These are phyloP conservation scores for Calliopsis andreniformis DNA, from an alignment of 1,140 invertebrate species.

Conservation along the genomic window DNA sequence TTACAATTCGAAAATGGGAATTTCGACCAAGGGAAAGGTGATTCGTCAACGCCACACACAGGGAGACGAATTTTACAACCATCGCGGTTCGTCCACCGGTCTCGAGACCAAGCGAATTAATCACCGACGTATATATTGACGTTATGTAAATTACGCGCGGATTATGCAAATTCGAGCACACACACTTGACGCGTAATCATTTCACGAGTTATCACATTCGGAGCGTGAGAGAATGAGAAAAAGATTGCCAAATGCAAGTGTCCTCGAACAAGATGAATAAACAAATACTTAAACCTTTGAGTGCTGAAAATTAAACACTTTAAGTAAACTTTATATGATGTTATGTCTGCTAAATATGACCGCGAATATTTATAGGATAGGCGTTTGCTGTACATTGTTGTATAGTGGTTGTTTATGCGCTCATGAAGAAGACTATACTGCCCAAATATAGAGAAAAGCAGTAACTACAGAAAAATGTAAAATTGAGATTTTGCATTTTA, in stretches of 20 bases:
- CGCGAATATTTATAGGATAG: too few species aligned
- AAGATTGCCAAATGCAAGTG: not conserved
- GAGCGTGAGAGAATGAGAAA: not conserved
- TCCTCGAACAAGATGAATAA: not conserved
- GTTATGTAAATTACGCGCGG: conserved; percentile 23
- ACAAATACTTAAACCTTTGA: conserved; percentile 1
- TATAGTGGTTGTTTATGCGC: too few species aligned
- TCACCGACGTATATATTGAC: conserved; percentile 35
- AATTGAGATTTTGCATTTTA: too few species aligned
- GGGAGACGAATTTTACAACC: conserved; percentile 34
- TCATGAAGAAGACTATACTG: too few species aligned
- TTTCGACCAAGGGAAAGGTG: conserved; percentile 15
- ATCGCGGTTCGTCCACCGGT: conserved; percentile 9
- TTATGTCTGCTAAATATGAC: too few species aligned
- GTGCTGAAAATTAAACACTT: too few species aligned
- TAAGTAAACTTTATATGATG: too few species aligned
- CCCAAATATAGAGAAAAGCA: too few species aligned
- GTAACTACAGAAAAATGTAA: too few species aligned
- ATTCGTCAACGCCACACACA: conserved; percentile 37
- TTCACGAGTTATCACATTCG: conserved; percentile 18
- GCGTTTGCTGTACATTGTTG: too few species aligned
- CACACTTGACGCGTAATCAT: conserved; percentile 31
- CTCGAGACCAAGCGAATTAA: conserved; percentile 22
- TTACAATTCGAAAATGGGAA: not conserved
- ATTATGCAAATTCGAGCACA: conserved; percentile 34